Base-by-base conservation (phyloP, 1,140 invertebrate species). In the Apis mellifera region DNA sequence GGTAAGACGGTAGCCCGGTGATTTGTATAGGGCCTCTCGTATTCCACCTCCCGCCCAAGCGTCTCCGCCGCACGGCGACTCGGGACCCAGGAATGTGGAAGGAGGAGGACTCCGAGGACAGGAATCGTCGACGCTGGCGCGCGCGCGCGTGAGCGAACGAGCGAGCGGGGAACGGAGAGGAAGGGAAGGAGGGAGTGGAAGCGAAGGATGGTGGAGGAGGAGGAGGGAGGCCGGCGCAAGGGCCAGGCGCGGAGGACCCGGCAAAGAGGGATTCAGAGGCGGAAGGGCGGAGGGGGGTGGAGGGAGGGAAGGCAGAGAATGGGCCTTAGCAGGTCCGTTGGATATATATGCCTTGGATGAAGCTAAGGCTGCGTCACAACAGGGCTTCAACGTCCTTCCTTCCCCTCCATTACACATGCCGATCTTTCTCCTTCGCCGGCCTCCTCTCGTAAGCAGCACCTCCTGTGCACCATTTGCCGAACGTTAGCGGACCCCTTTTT, bases 1-100 rank as follows among this genome's bases (percentile, higher is more conserved):
- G 89, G 92, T 92, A 92, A 92, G 91, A 90, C 92, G 90, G 92
- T 92, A 92, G 92, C 90, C 86, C 91, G 91, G 90, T 92, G 91
- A 92, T 92, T 92, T 92, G 92, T 92, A 92, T 92, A 92, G 90
- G 91, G 89, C 89, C 90, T 90, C 85, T 91, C 90, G 92, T 90
- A 90, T 91, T 91, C 90, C 89, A 90, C 90, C 86, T 90, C 90
- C 89, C 89, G 87, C 87, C 88, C 73, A 82, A 81, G 85, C 86
- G 72, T 84, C 84, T 69, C 71, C 71, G 76, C 84, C 69, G 82
- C 77, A 78, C 80, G 69, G 80, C 85, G 80, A 72, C 84, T 80
- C 59, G 81, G 82, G 72, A 86, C 84, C 79, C 68, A 88, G 86
- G 85, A 87, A 88, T 88, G 86, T 87, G 83, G 85, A 88, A 84